phyloP scores from a whole-genome alignment of 2,113 vertebrate species.

The Odontophorus gujanensis region DNA sequence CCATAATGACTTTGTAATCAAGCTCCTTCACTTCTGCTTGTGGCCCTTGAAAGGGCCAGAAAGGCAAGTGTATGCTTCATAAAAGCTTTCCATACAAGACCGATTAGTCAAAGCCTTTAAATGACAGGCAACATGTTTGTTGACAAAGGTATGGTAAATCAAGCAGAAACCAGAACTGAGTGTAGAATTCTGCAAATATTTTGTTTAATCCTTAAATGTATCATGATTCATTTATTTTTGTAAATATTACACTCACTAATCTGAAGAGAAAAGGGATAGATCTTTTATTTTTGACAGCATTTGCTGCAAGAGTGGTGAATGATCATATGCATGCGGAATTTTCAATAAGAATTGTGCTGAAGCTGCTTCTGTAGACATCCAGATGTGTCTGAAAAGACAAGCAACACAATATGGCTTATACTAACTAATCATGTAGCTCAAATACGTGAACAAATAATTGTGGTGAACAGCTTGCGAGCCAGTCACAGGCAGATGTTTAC shows the following conservation, averaged over 20 bases:
- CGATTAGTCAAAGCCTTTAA: not conserved
- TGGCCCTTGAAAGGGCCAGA: not conserved
- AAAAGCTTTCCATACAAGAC: not conserved
- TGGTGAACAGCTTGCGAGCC: not conserved
- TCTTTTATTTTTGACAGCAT: not conserved
- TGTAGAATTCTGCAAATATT: not conserved
- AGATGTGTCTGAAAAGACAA: not conserved
- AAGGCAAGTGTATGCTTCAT: not conserved
- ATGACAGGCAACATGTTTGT: not conserved
- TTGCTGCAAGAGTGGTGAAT: not conserved
- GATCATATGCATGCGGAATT: not conserved
- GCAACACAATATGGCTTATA: not conserved
- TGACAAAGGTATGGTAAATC: not conserved
- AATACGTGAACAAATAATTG: not conserved
- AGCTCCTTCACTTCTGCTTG: not conserved
- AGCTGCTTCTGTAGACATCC: not conserved
- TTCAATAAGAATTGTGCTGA: not conserved
- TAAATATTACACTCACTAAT: not conserved
- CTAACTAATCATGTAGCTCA: not conserved
- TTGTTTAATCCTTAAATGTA: not conserved
- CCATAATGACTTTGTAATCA: not conserved
- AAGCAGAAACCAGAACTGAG: not conserved
- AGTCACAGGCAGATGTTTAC: conserved; percentile 27
- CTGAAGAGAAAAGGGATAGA: not conserved
- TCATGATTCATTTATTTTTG: not conserved